Conservation (phyloP, 1,140 invertebrate species). For the Drosophila lacteicornis region DNA sequence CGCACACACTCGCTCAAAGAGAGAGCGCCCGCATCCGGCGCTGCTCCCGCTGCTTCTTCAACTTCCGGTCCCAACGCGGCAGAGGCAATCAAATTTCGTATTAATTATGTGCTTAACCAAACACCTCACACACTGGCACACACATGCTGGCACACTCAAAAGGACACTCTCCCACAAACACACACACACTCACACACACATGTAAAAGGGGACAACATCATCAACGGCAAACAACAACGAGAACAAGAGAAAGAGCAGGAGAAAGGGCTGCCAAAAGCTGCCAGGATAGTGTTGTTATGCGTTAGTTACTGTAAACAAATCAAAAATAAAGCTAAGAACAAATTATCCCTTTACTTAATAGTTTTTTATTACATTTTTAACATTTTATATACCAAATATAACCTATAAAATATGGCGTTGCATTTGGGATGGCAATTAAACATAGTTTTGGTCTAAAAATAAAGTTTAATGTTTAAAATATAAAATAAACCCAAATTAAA, state of each 20-base stretch:
- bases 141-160: conserved; percentile 4
- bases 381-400: too few species aligned
- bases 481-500: too few species aligned
- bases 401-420: too few species aligned
- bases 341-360: too few species aligned
- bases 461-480: too few species aligned
- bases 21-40: conserved; percentile 41
- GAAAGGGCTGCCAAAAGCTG: background rate
- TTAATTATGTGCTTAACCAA: conserved; percentile 83
- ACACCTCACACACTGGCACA: conserved; percentile 57
- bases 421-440: too few species aligned
- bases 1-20: background rate
- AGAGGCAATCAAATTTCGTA: conserved; percentile 81
- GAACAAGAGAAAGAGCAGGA: background rate
- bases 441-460: too few species aligned
- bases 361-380: too few species aligned
- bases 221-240: conserved; percentile 34
- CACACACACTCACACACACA: conserved; percentile 8
- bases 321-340: background rate
- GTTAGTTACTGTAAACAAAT: too few species aligned
- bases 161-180: conserved; percentile 9
- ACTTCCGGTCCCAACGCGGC: conserved; percentile 69
- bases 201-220: conserved; percentile 32
- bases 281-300: background rate
- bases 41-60: conserved; percentile 19